These are phyloP conservation scores for Clavelina lepadiformis DNA, from an alignment of 23 tunicate species.

Conservation along the genomic window DNA sequence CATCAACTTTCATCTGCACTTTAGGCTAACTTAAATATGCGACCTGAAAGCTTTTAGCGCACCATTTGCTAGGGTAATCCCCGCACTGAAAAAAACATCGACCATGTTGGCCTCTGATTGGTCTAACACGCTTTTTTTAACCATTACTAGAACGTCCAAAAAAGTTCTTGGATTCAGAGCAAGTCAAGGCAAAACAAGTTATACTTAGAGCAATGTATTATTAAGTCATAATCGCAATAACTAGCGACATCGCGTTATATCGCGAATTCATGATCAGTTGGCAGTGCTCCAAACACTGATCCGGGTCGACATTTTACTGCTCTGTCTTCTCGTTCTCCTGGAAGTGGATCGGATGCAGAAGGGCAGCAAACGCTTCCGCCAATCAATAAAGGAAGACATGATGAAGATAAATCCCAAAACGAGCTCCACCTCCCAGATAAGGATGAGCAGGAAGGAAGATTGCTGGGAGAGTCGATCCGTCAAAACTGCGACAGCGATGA, in stretches of 20 bases:
- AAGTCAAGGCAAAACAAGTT: no score
- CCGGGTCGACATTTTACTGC: neutral
- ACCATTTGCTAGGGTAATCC: no score
- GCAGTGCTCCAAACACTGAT: constrained; percentile 19
- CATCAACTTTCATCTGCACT: no score
- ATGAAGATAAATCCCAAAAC: constrained; percentile 40
- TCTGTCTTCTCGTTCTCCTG: neutral
- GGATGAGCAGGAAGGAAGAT: constrained; percentile 21
- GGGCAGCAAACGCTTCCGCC: constrained; percentile 44
- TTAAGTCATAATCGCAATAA: no score
- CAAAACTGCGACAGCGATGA: constrained; percentile 29
- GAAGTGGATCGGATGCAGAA: neutral
- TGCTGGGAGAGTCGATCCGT: constrained; percentile 12
- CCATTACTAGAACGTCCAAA: no score
- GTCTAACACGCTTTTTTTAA: no score
- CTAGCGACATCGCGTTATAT: neutral
- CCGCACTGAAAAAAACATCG: no score
- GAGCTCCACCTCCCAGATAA: constrained; percentile 42
- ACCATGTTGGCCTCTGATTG: no score
- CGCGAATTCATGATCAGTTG: neutral
- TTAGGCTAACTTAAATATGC: no score
- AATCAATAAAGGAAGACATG: constrained; percentile 53
- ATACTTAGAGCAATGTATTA: no score
- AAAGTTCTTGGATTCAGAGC: no score
- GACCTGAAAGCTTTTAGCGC: no score